Evolutionary conservation across 1,140 invertebrate genomes (phyloP).

Genomic region (Carposina sasakii): DNA sequence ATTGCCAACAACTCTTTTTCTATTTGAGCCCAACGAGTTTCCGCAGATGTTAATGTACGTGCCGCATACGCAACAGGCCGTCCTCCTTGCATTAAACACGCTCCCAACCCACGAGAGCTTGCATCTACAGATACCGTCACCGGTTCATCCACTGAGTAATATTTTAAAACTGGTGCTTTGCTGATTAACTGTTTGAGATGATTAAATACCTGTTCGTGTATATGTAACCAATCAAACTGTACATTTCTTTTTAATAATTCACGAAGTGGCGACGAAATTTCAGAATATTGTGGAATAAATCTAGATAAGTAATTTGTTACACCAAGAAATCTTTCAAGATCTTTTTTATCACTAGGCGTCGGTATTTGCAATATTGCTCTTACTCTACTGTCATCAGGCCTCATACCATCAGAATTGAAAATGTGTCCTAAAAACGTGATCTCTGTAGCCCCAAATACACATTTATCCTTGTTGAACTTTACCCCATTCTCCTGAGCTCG

Average conservation of each 20-base stretch:
- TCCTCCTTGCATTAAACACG: constrained; percentile 27
- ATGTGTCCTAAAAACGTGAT: not conserved
- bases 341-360: constrained; percentile 37
- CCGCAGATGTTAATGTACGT: constrained; percentile 33
- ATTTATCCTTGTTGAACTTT: not conserved
- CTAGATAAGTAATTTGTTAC: constrained; percentile 40
- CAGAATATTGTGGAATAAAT: constrained; percentile 51
- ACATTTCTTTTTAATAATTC: constrained; percentile 38
- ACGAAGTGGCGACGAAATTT: constrained; percentile 26
- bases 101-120: constrained; percentile 25
- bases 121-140: constrained; percentile 19
- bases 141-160: constrained; percentile 23
- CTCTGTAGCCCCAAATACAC: not conserved
- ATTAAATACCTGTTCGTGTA: constrained; percentile 37
- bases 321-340: constrained; percentile 48
- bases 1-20: constrained; percentile 47
- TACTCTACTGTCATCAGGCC: not conserved
- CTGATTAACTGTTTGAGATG: constrained; percentile 38
- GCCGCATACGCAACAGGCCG: constrained; percentile 33
- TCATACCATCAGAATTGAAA: not conserved
- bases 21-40: constrained; percentile 39
- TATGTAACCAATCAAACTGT: constrained; percentile 36
- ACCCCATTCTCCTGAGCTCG: not conserved
- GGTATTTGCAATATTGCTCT: constrained; percentile 8
- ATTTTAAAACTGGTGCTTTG: constrained; percentile 26